Conservation (phyloP, 2,888 invertebrate genomes). For the Biston stratarius region DNA sequence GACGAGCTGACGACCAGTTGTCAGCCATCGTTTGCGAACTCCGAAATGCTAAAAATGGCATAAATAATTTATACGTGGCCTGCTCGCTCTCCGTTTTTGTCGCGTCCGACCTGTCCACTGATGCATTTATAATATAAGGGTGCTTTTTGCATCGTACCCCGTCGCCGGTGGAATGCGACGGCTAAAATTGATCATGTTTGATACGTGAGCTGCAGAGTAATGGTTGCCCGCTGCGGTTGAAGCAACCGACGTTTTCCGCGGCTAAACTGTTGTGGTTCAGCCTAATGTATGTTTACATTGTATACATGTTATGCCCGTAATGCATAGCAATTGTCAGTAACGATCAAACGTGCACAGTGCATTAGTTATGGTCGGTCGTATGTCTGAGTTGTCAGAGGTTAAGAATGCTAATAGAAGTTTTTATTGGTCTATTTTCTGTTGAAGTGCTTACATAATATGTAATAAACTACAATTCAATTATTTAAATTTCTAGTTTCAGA, state of each 20-base stretch:
- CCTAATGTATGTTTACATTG: constrained; percentile 48
- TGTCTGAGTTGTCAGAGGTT: constrained; percentile 33
- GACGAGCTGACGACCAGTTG: constrained; percentile 56
- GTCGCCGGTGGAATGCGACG: constrained; percentile 81
- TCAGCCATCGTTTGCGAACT: constrained; percentile 62
- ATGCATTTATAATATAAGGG: constrained; percentile 87
- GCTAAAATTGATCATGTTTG: constrained; percentile 86
- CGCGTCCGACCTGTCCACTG: constrained; percentile 83
- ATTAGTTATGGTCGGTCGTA: constrained; percentile 53
- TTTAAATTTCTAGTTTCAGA: too few relatives aligned
- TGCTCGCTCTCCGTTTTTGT: constrained; percentile 80
- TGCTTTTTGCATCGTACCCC: constrained; percentile 82
- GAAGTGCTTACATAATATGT: too few relatives aligned
- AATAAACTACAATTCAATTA: too few relatives aligned
- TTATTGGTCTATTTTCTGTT: too few relatives aligned
- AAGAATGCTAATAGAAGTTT: constrained; percentile 14
- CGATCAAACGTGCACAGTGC: constrained; percentile 50
- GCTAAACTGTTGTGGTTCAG: constrained; percentile 41
- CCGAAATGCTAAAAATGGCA: constrained; percentile 86
- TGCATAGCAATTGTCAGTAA: constrained; percentile 34
- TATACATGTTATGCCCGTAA: constrained; percentile 34
- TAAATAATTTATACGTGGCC: constrained; percentile 85
- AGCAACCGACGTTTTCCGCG: constrained; percentile 10
- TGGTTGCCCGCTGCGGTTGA: constrained; percentile 57
- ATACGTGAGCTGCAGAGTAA: constrained; percentile 82